Base-by-base conservation (phyloP, 1,140 invertebrate genomes). In the Lepidurus packardi region DNA sequence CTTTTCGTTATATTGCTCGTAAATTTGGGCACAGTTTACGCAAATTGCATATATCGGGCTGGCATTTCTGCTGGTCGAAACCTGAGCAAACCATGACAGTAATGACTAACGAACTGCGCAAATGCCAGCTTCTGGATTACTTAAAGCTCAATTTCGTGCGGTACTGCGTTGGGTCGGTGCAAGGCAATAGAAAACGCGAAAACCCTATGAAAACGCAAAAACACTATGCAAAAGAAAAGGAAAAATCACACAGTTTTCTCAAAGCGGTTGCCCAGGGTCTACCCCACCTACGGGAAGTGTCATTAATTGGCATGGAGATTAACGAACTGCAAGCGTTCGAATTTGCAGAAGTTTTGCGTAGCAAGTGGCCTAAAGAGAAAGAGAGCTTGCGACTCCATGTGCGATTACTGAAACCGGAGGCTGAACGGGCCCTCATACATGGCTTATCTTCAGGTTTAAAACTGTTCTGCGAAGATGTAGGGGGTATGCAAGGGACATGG, bases 121-220 rank as follows among this genome's bases (percentile, higher is more conserved):
- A 78, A 45, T 78, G 78, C 43, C 73, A 78, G 42, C 74, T 75
- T 43, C 78, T 78, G 6, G 24, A 9, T 2, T 6, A 42, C 41
- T 42, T 78, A 4, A 73, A 78, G 47, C 73, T 78, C 42, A 78
- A 78, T 47, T 78, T 78, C 10, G 41, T 78, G 13, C 78, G 75
- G 13, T 78, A 75, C 34, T 43, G 73, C 42, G 73, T 47, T 13
- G 8, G 73, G 24, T 7, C 65, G 16, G 34, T 13, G 11, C 34
- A 73, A 41, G 42, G 24, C 53, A 34, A 4, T 34, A 78, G 16
- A 78, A 34, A 42, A 43, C 73, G 43, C 9, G 16, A 13, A 75
- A 78, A 47, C 73, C 43, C 44, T 44, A 7, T 13, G 16, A 78
- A 34, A 42, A 43, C 73, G 43, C 9, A 8, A 13, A 75, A 78